Evolutionary conservation across 2,113 vertebrate genomes (phyloP).

Genomic region (Scomber scombrus): DNA sequence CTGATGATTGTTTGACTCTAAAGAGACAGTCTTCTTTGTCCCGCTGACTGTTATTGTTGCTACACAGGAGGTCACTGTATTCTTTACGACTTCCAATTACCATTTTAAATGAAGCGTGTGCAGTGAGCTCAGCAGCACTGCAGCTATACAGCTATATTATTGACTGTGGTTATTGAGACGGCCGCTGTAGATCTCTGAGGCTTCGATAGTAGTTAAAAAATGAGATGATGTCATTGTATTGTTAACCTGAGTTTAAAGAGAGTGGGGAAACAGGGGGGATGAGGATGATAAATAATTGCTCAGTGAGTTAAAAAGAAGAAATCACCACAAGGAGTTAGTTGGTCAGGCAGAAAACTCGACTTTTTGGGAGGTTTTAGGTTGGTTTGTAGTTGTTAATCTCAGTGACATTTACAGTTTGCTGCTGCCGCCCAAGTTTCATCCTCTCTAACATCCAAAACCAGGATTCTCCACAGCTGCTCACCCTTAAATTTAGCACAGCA

Average conservation of each 20-base stretch:
- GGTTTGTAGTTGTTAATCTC: background rate
- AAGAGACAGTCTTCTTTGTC: conserved; percentile 18
- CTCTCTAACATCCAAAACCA: background rate
- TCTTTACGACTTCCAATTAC: conserved; percentile 47
- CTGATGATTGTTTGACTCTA: conserved; percentile 18
- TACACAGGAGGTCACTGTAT: conserved; percentile 26
- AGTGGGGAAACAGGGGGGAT: background rate
- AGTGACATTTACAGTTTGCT: background rate
- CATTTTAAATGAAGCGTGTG: conserved; percentile 35
- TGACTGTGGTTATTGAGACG: conserved; percentile 4
- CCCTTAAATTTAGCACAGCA: conserved; percentile 8
- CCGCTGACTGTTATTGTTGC: background rate
- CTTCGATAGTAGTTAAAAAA: background rate
- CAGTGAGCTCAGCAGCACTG: background rate
- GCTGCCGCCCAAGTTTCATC: background rate
- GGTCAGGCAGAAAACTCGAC: background rate
- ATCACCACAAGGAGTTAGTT: background rate
- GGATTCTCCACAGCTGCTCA: conserved; percentile 4
- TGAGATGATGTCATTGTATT: background rate
- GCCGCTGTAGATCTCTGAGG: background rate
- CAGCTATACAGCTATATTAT: background rate
- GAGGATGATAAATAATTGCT: background rate
- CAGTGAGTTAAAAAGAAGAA: too few relatives aligned
- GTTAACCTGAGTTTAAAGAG: background rate
- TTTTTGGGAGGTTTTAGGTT: background rate